Conservation (phyloP, 92 coral and sea anemone genomes). For the Meandrina meandrites region DNA sequence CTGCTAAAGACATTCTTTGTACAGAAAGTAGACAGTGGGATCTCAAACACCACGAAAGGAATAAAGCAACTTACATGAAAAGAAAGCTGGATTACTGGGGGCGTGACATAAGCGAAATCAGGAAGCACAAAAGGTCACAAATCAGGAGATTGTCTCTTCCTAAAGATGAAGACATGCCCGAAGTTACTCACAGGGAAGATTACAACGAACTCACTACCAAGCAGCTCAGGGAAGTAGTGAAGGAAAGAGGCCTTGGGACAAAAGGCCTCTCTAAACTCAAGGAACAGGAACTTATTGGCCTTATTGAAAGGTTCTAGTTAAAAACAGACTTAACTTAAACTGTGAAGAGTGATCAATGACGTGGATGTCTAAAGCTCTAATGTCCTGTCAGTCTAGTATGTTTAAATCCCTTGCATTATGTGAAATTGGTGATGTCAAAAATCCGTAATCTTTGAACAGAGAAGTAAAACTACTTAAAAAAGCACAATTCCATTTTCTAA, state of each 20-base stretch:
- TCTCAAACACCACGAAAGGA: conserved; percentile 46
- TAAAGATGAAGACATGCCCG: not conserved
- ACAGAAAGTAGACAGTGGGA: conserved; percentile 54
- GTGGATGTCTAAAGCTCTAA: not conserved
- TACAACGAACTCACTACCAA: conserved; percentile 39
- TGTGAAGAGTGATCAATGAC: not conserved
- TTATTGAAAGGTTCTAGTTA: conserved; percentile 28
- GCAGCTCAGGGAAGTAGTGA: conserved; percentile 50
- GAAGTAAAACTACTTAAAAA: not conserved
- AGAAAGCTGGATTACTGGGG: conserved; percentile 58
- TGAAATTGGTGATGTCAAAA: not conserved
- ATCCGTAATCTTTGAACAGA: not conserved
- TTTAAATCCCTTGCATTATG: not conserved
- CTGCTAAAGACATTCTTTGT: conserved; percentile 47
- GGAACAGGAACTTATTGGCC: conserved; percentile 52
- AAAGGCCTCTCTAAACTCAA: conserved; percentile 68
- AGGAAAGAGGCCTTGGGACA: conserved; percentile 51
- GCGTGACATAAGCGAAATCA: conserved; percentile 7
- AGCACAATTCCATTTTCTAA: not conserved
- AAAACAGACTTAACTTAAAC: not conserved
- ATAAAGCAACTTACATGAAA: conserved; percentile 46
- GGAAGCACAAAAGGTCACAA: conserved; percentile 19
- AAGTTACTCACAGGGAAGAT: conserved; percentile 35
- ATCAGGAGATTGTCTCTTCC: not conserved
- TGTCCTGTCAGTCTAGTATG: not conserved